phyloP scores from a whole-genome alignment of 2,113 vertebrate species.

The Pygoscelis adeliae region DNA sequence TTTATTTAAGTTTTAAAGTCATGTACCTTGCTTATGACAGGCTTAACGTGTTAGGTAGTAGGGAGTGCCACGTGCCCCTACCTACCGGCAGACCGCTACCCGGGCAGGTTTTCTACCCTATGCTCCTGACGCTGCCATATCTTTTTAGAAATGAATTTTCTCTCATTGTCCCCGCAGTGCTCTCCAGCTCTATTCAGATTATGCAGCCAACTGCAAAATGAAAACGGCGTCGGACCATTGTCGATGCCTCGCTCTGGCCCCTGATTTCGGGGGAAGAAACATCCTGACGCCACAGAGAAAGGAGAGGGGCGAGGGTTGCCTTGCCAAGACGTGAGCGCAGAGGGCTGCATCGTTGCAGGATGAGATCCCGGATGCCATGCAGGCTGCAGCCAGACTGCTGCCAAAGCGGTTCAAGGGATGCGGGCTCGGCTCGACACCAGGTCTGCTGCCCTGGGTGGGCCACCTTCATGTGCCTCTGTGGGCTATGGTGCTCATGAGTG shows the following conservation, averaged over 20 bases:
- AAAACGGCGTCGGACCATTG: background rate
- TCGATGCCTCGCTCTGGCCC: background rate
- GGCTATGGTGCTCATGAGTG: accelerated
- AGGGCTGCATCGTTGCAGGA: accelerated
- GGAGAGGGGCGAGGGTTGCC: background rate
- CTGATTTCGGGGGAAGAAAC: background rate
- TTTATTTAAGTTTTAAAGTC: background rate
- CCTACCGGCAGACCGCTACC: background rate
- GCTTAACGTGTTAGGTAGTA: background rate
- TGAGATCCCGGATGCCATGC: background rate
- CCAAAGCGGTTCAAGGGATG: background rate
- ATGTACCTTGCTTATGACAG: background rate
- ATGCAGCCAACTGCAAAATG: conserved; percentile 49
- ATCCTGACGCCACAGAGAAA: accelerated
- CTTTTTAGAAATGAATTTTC: conserved; percentile 16
- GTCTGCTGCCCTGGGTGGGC: background rate
- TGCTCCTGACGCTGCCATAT: background rate
- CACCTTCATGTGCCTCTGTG: background rate
- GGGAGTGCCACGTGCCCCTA: background rate
- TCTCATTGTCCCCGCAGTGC: background rate
- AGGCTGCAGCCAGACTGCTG: background rate
- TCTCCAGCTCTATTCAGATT: conserved; percentile 23
- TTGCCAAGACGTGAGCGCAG: accelerated
- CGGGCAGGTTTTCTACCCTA: background rate
- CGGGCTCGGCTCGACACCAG: accelerated